Base-by-base conservation (phyloP, 2,797 vertebrate genomes). In the Ceryle rudis region DNA sequence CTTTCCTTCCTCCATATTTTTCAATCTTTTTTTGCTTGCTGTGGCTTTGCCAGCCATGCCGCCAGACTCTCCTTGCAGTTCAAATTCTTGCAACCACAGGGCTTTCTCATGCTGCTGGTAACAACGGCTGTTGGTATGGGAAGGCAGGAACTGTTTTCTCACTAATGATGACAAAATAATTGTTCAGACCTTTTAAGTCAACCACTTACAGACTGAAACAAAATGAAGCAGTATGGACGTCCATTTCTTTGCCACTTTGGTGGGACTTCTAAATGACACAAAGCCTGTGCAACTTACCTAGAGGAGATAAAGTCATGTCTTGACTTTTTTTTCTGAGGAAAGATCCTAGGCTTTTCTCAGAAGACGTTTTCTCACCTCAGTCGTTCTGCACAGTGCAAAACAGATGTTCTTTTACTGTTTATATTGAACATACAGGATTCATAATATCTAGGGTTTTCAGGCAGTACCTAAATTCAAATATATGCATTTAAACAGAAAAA, bases 401-500 rank as follows among this genome's bases (percentile, higher is more conserved):
- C 33, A 72, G 72, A 75, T 94, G 64, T 82, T 94, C 62, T 92
- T 94, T 80, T 78, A 89, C 64, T 67, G 71, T 71, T 91, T 86
- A 74, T 93, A 65, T 90, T 44, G 51, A 93, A 81, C 47, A 54
- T 84, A 35, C 18, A 96, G 72, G 66, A 81, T 72, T 96, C 84
- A 57, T 89, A 93, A 83, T 93, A 95, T 86, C 67, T 92, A 29
- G 57, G 57, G 61, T 66, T 94, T 93, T 93, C 67, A 94, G 90
- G 60, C 67, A 81, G 67, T 86, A 93, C 69, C 86, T 96, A 82
- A 84, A 95, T 97, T 95, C 85, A 96, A 92, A 97, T 97, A 41
- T 91, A 94, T 96, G 86, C 93, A 95, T 95, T 97, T 96, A 94
- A 95, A 82, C 87, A 78, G 88, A 86, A 94, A 96, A 94, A 78